Conservation (phyloP, 2,888 invertebrate genomes). For the Torymus aiolomorphi region DNA sequence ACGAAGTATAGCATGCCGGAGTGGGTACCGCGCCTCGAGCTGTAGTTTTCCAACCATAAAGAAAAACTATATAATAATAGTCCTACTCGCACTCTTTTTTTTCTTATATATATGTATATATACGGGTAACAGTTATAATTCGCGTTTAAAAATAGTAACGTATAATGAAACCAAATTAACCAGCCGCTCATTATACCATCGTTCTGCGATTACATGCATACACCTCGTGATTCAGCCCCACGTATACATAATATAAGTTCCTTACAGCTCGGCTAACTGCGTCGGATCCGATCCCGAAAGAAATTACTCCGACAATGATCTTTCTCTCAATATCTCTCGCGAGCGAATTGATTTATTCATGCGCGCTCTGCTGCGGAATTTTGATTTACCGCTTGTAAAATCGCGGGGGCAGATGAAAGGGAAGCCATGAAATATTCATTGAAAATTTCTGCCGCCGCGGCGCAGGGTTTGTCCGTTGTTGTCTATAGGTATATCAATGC, state of each 20-base stretch:
- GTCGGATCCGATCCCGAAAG: not conserved
- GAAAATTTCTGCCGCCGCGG: too few relatives aligned
- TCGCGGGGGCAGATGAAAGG: too few relatives aligned
- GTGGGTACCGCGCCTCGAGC: too few relatives aligned
- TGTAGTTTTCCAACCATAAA: too few relatives aligned
- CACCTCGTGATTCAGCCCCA: slow-evolving; percentile 6
- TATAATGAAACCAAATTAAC: slow-evolving; percentile 10
- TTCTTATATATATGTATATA: not conserved
- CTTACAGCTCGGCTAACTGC: not conserved
- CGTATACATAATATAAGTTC: too few relatives aligned
- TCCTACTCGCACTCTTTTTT: not conserved
- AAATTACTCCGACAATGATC: not conserved
- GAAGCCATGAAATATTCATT: too few relatives aligned
- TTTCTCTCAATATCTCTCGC: too few relatives aligned
- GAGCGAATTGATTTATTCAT: not conserved
- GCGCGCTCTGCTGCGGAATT: not conserved
- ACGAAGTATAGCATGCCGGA: too few relatives aligned
- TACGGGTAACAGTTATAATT: not conserved
- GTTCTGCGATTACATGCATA: not conserved
- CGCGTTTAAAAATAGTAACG: not conserved
- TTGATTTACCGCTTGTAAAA: too few relatives aligned
- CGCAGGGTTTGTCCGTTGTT: too few relatives aligned
- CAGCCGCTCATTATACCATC: not conserved
- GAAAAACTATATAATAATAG: not conserved
- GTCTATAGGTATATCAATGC: too few relatives aligned